Evolutionary conservation across 1,140 invertebrate species (phyloP).

Genomic region (Oedothorax gibbosus): DNA sequence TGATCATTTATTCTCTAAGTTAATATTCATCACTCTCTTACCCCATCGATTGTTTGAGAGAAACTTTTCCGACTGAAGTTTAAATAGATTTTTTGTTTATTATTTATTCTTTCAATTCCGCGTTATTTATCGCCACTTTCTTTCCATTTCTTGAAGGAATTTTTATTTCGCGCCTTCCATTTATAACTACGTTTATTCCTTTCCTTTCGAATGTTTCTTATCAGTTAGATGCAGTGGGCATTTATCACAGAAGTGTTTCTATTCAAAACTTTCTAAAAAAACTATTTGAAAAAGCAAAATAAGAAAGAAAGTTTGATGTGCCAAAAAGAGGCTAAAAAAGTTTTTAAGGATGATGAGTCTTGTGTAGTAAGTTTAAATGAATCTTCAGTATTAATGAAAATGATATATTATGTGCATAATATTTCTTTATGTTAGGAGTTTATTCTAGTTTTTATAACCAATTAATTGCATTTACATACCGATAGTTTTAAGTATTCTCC

Average conservation of each 20-base stretch:
- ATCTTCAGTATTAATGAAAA: too few species aligned
- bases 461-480: too few species aligned
- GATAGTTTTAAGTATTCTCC: too few species aligned
- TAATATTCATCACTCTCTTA: too few species aligned
- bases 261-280: conserved; percentile 20
- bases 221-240: conserved; percentile 9
- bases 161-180: not conserved
- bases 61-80: too few species aligned
- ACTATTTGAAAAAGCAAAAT: not conserved
- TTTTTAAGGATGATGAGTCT: too few species aligned
- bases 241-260: conserved; percentile 7
- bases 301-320: not conserved
- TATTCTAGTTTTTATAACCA: too few species aligned
- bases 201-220: conserved; percentile 24
- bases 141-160: conserved; percentile 1
- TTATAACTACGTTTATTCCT: conserved; percentile 25
- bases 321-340: not conserved
- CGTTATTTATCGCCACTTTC: conserved; percentile 16
- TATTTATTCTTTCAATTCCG: not conserved
- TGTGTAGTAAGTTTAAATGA: too few species aligned
- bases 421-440: too few species aligned
- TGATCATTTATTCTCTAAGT: too few species aligned
- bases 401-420: too few species aligned
- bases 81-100: not conserved
- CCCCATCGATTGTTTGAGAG: too few species aligned